These are phyloP conservation scores for Chaenogobius annularis DNA, from an alignment of 2,113 vertebrate species.

Conservation along the genomic window DNA sequence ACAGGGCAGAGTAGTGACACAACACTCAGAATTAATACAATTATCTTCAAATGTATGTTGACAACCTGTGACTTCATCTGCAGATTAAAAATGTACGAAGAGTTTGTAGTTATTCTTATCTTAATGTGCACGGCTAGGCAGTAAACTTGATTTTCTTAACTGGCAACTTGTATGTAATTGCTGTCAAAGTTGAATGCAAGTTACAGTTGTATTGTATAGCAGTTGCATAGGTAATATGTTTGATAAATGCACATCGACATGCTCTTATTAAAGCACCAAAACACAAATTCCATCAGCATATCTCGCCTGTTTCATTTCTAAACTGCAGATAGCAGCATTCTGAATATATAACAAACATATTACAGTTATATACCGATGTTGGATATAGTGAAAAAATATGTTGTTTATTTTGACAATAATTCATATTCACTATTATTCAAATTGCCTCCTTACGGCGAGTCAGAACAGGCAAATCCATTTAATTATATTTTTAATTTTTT, in stretches of 20 bases:
- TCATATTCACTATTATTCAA: too few relatives aligned
- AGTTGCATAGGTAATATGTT: not conserved
- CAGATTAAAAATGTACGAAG: not conserved
- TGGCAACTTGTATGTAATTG: not conserved
- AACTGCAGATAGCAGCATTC: not conserved
- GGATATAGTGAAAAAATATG: too few relatives aligned
- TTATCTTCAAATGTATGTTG: not conserved
- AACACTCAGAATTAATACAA: constrained; percentile 1
- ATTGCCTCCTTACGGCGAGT: too few relatives aligned
- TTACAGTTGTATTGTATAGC: not conserved
- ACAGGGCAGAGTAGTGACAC: constrained; percentile 18
- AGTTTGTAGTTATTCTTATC: not conserved
- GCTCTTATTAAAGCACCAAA: not conserved
- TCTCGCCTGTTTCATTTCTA: not conserved
- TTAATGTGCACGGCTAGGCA: not conserved
- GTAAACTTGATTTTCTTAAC: not conserved
- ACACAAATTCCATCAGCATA: not conserved
- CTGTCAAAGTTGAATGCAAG: not conserved
- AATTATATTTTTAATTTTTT: too few relatives aligned
- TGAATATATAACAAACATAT: not conserved
- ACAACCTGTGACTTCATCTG: not conserved
- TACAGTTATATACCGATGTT: not conserved
- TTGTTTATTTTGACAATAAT: too few relatives aligned
- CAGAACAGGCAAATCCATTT: too few relatives aligned
- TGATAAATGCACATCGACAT: not conserved